phyloP scores from a whole-genome alignment of 2,113 vertebrate species.

The Bufo gargarizans region DNA sequence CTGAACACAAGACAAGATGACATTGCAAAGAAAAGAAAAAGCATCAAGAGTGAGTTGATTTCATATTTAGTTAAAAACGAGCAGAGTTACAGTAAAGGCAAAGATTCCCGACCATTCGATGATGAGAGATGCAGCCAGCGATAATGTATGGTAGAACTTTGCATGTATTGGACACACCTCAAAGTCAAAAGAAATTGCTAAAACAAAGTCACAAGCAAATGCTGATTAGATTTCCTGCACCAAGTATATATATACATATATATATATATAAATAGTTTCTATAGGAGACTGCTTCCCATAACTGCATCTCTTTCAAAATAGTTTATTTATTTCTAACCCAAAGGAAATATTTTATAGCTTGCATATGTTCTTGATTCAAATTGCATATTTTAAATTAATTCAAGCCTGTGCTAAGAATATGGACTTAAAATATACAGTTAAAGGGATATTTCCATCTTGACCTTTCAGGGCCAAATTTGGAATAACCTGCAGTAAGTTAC shows the following conservation, averaged over 20 bases:
- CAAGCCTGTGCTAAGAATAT: neutral
- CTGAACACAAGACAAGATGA: conserved; percentile 27
- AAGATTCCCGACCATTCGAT: neutral
- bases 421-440: neutral
- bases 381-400: neutral
- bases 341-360: neutral
- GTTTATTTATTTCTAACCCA: neutral
- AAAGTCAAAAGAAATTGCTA: neutral
- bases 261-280: neutral
- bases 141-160: neutral
- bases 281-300: neutral
- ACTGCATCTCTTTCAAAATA: neutral
- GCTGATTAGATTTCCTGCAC: conserved; percentile 3
- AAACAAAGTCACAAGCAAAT: conserved; percentile 1
- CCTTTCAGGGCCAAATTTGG: no score
- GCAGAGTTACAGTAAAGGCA: neutral
- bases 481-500: no score
- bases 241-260: neutral
- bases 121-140: neutral
- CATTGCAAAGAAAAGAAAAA: conserved; percentile 5
- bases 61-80: conserved; percentile 18
- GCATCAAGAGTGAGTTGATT: conserved; percentile 10
- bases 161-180: neutral
- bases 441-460: no score
- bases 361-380: neutral